Evolutionary conservation across 2,797 vertebrate species (phyloP), one percentile per base, ranked within the genome.

Genomic region (Caiman crocodilus): DNA sequence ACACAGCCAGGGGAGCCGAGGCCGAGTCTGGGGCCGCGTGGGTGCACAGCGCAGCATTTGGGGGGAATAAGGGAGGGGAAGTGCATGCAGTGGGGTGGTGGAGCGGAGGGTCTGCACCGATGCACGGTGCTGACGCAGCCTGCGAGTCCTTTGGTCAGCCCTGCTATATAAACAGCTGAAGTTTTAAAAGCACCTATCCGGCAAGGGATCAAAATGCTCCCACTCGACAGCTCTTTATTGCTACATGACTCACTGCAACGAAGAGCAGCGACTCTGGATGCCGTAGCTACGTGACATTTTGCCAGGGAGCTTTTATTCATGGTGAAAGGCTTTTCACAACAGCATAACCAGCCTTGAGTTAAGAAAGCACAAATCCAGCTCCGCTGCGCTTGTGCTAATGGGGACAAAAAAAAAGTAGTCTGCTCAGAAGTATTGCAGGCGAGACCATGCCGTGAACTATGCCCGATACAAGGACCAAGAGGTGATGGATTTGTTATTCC

Each of bases 381-480:
- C 87, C 69, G 35, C 9, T 17, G 32, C 75, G 89, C 90, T 95
- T 92, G 88, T 84, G 86, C 82, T 95, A 82, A 55, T 60, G 75
- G 88, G 89, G 81, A 93, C 74, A 94, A 88, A 94, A 94, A 94
- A 3, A 42, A 10, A 42, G 9, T 9, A 42, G 1, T 21, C 87
- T 91, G 61, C 79, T 81, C 76, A 84, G 80, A 95, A 96, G 92
- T 65, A 82, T 15, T 56, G 42, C 91, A 0, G 63, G 76, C 63
- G 82, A 95, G 91, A 92, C 93, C 90, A 94, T 60, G 64, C 80
- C 84, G 60, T 21, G 77, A 95, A 85, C 64, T 88, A 71, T 35
- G 63, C 1, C 1, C 74, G 76, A 83, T 76, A 50, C 93, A 95
- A 91, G 85, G 75, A 91, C 90, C 94, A 20, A 75, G 89, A 96